These are phyloP conservation scores for Xestia xanthographa DNA, from an alignment of 2,888 invertebrate genomes.

Conservation along the genomic window DNA sequence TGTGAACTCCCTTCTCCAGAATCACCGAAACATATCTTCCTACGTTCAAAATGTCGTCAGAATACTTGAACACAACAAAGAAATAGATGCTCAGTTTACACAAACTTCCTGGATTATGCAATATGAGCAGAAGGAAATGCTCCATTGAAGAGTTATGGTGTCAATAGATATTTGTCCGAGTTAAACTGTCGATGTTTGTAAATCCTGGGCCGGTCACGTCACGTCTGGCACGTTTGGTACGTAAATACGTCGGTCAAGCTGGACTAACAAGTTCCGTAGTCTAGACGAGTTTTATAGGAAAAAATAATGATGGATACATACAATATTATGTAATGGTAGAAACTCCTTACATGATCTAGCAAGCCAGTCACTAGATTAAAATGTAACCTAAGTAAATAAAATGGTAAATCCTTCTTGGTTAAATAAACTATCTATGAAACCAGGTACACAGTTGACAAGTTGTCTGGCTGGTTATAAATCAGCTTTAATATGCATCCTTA, in stretches of 20 bases:
- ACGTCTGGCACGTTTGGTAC: conserved; percentile 45
- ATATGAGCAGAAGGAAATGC: conserved; percentile 52
- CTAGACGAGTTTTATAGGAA: conserved; percentile 31
- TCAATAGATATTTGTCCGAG: conserved; percentile 57
- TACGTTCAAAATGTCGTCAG: not conserved
- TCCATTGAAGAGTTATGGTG: conserved; percentile 45
- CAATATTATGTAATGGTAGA: conserved; percentile 44
- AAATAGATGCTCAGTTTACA: conserved; percentile 23
- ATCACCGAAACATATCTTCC: not conserved
- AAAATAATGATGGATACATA: conserved; percentile 43
- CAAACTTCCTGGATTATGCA: conserved; percentile 50
- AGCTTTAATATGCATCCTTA: not conserved
- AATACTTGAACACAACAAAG: not conserved
- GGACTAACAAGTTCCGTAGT: conserved; percentile 53
- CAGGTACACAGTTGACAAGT: no score
- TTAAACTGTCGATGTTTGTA: conserved; percentile 54
- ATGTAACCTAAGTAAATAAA: conserved; percentile 18
- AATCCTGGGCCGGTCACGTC: conserved; percentile 41
- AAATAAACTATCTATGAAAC: not conserved
- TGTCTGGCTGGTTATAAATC: not conserved
- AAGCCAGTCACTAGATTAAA: not conserved
- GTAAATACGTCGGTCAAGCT: conserved; percentile 57
- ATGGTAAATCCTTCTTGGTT: conserved; percentile 15
- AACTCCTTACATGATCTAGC: conserved; percentile 32
- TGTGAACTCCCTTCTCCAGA: not conserved